These are phyloP conservation scores for Chionoecetes opilio DNA, from an alignment of 1,140 invertebrate species.

Conservation along the genomic window DNA sequence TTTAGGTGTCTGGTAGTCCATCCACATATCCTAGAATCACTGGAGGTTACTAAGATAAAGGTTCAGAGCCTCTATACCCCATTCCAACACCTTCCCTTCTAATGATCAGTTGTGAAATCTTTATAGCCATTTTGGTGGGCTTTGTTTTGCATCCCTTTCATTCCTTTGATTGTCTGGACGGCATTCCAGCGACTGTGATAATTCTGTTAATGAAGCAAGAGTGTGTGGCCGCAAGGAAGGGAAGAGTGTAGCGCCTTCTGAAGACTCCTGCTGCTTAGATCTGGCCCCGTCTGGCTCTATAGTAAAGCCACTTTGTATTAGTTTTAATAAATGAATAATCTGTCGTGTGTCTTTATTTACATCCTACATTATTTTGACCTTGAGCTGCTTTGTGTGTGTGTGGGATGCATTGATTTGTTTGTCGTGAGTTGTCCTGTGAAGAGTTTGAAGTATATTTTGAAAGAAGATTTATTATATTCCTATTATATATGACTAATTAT, in stretches of 20 bases:
- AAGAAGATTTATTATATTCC: too few relatives aligned
- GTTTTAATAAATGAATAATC: constrained; percentile 55
- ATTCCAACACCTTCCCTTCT: background rate
- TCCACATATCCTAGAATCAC: constrained; percentile 1
- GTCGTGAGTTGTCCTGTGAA: too few relatives aligned
- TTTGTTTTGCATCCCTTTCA: background rate
- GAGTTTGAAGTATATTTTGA: too few relatives aligned
- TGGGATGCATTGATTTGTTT: too few relatives aligned
- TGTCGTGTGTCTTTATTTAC: background rate
- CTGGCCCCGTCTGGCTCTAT: constrained; percentile 55
- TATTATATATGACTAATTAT: too few relatives aligned
- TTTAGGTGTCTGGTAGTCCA: constrained; percentile 2
- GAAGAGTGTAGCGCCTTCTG: background rate
- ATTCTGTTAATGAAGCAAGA: constrained; percentile 34
- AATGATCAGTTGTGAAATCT: background rate
- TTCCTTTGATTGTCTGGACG: constrained; percentile 24
- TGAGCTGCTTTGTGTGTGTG: too few relatives aligned
- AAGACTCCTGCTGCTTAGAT: constrained; percentile 30
- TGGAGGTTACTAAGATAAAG: background rate
- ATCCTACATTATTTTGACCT: too few relatives aligned
- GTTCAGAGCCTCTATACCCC: background rate
- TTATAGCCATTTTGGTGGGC: background rate
- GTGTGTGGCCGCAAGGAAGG: constrained; percentile 11
- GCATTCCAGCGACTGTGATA: constrained; percentile 58
- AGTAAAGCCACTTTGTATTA: constrained; percentile 58